phyloP scores from a whole-genome alignment of 1,140 invertebrate species.

The Daktulosphaira vitifoliae region DNA sequence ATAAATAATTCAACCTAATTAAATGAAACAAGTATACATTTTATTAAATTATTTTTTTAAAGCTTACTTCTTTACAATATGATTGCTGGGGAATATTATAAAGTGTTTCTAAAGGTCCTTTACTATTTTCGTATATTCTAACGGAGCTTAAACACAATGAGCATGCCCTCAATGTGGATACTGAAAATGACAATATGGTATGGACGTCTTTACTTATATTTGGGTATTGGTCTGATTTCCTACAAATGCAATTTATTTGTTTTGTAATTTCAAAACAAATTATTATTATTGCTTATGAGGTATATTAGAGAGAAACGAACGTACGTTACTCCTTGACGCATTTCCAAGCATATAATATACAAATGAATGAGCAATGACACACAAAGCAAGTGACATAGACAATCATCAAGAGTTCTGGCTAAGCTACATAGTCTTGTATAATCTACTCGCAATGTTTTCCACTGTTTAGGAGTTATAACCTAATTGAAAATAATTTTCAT shows the following conservation, averaged over 20 bases:
- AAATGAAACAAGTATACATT: too few species aligned
- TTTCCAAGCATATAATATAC: constrained; percentile 34
- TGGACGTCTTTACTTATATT: constrained; percentile 20
- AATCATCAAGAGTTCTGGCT: constrained; percentile 25
- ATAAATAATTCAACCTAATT: constrained; percentile 33
- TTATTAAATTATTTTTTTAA: background rate
- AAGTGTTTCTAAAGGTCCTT: constrained; percentile 14
- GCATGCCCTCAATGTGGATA: constrained; percentile 26
- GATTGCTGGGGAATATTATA: constrained; percentile 29
- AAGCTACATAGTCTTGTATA: constrained; percentile 35
- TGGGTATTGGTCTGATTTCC: background rate
- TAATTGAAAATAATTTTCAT: background rate
- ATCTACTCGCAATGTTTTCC: constrained; percentile 33
- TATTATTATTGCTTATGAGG: too few species aligned
- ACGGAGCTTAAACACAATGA: constrained; percentile 29
- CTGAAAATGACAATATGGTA: constrained; percentile 32
- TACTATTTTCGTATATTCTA: constrained; percentile 33
- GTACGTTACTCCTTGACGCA: constrained; percentile 34
- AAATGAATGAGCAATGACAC: constrained; percentile 33
- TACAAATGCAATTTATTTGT: background rate
- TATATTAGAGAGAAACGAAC: background rate
- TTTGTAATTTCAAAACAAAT: too few species aligned
- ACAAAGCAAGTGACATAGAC: constrained; percentile 34
- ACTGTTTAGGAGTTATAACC: constrained; percentile 28
- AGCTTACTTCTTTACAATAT: constrained; percentile 35